Conservation (phyloP, 64 coral and sea anemone genomes). For the Platygyra sinensis region DNA sequence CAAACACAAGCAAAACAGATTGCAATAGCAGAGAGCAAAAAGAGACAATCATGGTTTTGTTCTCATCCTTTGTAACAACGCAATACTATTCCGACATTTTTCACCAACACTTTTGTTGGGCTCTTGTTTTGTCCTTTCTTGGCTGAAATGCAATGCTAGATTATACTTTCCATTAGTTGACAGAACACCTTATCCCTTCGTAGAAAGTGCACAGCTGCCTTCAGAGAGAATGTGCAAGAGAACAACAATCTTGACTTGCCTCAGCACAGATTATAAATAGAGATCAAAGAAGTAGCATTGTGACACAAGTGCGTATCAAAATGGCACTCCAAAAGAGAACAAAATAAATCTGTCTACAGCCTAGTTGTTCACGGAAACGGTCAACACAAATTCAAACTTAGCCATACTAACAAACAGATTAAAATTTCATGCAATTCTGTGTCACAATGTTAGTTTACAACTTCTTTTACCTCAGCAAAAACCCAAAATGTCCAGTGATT, state of each 20-base stretch:
- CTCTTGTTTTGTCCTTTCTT: constrained; percentile 41
- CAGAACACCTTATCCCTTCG: constrained; percentile 33
- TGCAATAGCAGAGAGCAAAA: constrained; percentile 99
- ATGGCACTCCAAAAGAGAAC: background rate
- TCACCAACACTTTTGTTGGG: background rate
- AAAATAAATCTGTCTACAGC: background rate
- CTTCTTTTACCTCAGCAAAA: constrained; percentile 16
- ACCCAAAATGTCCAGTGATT: constrained; percentile 14
- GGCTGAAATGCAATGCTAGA: constrained; percentile 39
- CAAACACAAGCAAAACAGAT: constrained; percentile 56
- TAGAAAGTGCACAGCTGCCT: constrained; percentile 6
- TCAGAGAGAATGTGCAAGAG: background rate
- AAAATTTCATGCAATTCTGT: background rate
- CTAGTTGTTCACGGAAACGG: background rate
- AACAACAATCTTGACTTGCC: background rate
- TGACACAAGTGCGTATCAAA: constrained; percentile 1
- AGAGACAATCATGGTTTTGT: constrained; percentile 99
- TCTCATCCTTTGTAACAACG: constrained; percentile 97
- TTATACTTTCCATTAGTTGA: constrained; percentile 43
- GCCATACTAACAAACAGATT: background rate
- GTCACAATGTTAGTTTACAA: background rate
- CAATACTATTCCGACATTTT: constrained; percentile 49
- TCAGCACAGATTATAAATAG: background rate
- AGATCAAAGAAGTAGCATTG: constrained; percentile 1
- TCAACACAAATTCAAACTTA: too few relatives aligned